Evolutionary conservation across 1,140 invertebrate species (phyloP), one percentile per base, ranked within the genome.

Genomic region (Drosophila truncata): DNA sequence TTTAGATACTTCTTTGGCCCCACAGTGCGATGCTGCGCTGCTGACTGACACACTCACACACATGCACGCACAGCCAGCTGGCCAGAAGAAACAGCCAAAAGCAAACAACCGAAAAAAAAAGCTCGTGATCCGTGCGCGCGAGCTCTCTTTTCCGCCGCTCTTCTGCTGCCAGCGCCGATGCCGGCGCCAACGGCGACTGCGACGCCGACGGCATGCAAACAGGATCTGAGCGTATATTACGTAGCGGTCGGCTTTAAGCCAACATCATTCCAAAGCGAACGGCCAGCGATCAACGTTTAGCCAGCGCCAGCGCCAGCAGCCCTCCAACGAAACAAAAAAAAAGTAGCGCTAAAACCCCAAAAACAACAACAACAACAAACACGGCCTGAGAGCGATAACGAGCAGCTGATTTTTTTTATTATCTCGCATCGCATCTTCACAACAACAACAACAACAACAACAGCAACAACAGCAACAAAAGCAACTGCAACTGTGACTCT

Each of bases 141-240:
- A 61, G 59, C 49, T 78, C 63, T 49, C 42, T 59, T 69, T 59
- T 20, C 33, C 67, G 41, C 44, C 42, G 39, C 64, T 59, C 42
- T 59, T 73, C 39, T 46, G 63, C 75, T 41, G 80, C 35, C 23
- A 46, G 29, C 50, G 25, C 18, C 63, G 25, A 14, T 39, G 81
- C 18, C 20, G 9, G 27, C 80, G 35, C n/a, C 47, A 33, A 35
- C 78, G 59, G 35, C 50, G 52, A 27, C 84, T 44, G 39, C 42
- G 60, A 77, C 82, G 82, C 39, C 50, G 82, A 72, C 88, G 55
- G 78, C 88, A 73, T 91, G 88, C 80, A 91, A 91, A 91, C 88
- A 91, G 88, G 88, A 91, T 91, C 88, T 91, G 88, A 88, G 88
- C 78, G 85, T 91, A 88, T 91, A 91, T 91, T 91, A 91, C 88